phyloP scores from a whole-genome alignment of 2,888 invertebrate species.

The Chloroclystis v-ata region DNA sequence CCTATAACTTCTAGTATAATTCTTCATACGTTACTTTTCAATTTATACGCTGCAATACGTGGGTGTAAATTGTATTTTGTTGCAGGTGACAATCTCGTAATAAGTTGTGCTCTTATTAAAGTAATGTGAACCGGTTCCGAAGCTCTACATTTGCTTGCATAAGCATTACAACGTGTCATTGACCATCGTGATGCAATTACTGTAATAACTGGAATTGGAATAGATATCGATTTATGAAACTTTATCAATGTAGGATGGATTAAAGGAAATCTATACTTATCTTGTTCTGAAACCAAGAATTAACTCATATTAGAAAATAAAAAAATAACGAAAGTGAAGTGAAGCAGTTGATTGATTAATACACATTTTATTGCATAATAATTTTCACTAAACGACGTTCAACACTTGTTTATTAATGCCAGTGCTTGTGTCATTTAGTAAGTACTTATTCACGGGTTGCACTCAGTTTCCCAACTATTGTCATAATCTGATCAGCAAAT shows the following conservation, averaged over 20 bases:
- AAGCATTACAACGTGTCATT: slow-evolving; percentile 35
- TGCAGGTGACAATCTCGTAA: slow-evolving; percentile 26
- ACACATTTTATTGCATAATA: no score
- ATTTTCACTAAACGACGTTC: no score
- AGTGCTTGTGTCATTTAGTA: no score
- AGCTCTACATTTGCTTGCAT: slow-evolving; percentile 37
- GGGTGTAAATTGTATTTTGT: slow-evolving; percentile 29
- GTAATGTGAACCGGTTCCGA: slow-evolving; percentile 35
- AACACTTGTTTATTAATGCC: no score
- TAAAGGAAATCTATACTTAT: background rate
- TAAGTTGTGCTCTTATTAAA: slow-evolving; percentile 28
- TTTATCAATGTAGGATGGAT: background rate
- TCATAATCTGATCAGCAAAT: slow-evolving; percentile 1
- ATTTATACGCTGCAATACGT: background rate
- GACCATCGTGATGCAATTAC: slow-evolving; percentile 23
- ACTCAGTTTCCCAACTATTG: no score
- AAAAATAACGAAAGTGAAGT: no score
- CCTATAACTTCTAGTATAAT: no score
- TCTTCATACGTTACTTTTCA: no score
- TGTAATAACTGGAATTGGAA: slow-evolving; percentile 16
- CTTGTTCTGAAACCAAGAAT: no score
- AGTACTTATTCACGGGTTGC: no score
- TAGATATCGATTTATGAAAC: slow-evolving; percentile 3
- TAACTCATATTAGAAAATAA: no score
- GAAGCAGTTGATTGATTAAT: no score